phyloP scores from a whole-genome alignment of 2,888 invertebrate species.

The Cryptophagus acutangulus region DNA sequence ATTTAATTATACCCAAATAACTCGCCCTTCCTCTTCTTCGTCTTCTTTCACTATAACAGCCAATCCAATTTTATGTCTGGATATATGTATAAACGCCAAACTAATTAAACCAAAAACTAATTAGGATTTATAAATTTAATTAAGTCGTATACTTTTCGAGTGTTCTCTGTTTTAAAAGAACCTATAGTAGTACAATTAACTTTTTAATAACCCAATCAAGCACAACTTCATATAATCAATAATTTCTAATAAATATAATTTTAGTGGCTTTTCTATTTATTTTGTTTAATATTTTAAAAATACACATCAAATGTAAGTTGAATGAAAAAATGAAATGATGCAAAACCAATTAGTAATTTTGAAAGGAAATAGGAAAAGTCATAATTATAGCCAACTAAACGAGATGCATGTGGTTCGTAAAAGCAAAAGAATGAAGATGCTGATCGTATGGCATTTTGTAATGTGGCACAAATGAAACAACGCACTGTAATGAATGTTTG shows the following conservation, averaged over 20 bases:
- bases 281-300: too few species aligned
- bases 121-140: slow-evolving; percentile 19
- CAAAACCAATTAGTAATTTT: background rate
- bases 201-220: slow-evolving; percentile 6
- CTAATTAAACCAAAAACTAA: slow-evolving; percentile 18
- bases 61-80: slow-evolving; percentile 11
- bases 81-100: too few species aligned
- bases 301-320: too few species aligned
- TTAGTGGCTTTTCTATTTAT: too few species aligned
- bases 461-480: slow-evolving; percentile 23
- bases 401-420: too few species aligned
- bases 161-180: slow-evolving; percentile 4
- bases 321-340: too few species aligned
- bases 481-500: slow-evolving; percentile 20
- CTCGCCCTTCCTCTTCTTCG: slow-evolving; percentile 10
- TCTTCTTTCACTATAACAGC: slow-evolving; percentile 14
- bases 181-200: slow-evolving; percentile 3
- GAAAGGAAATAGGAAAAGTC: too few species aligned
- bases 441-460: slow-evolving; percentile 20
- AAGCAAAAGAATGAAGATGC: too few species aligned
- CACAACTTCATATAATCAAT: too few species aligned
- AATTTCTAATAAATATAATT: too few species aligned
- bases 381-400: too few species aligned
- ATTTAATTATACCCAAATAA: slow-evolving; percentile 19
- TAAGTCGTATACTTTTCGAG: slow-evolving; percentile 15